Conservation (phyloP, 2,113 vertebrate genomes). For the Mesitornis unicolor region DNA sequence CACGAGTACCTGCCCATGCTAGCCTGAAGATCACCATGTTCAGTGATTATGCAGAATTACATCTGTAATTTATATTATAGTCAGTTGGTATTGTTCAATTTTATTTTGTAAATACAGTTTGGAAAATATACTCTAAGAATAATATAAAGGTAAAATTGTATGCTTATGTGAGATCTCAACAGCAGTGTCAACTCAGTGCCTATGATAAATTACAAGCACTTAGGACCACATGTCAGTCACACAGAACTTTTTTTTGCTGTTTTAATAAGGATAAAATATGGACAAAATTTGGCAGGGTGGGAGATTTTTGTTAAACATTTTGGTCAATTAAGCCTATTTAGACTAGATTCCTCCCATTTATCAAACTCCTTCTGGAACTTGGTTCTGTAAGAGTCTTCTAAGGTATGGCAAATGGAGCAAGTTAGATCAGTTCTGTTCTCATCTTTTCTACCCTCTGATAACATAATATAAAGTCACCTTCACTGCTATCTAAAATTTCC, state of each 20-base stretch:
- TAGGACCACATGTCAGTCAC: neutral
- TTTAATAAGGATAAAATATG: neutral
- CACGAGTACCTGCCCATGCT: neutral
- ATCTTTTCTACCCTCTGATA: neutral
- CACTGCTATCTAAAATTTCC: neutral
- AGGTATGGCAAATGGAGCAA: neutral
- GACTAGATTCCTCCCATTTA: neutral
- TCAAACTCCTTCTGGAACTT: neutral
- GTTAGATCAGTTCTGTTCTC: neutral
- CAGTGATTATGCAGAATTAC: neutral
- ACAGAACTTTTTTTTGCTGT: neutral
- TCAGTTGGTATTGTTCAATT: neutral
- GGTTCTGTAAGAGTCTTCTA: neutral
- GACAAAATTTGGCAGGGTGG: neutral
- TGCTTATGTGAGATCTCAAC: neutral
- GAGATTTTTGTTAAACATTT: accelerated
- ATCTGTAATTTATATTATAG: neutral
- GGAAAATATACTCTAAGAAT: neutral
- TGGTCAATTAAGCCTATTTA: neutral
- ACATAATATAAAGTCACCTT: neutral
- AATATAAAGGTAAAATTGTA: neutral
- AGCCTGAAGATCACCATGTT: neutral
- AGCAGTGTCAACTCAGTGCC: neutral
- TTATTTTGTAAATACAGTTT: neutral
- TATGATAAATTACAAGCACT: neutral